A percentile compares a stretch with the other conserved stretches of the same genome.
Conservation (phyloP, 1,140 invertebrate genomes). For the Elysia chlorotica region DNA sequence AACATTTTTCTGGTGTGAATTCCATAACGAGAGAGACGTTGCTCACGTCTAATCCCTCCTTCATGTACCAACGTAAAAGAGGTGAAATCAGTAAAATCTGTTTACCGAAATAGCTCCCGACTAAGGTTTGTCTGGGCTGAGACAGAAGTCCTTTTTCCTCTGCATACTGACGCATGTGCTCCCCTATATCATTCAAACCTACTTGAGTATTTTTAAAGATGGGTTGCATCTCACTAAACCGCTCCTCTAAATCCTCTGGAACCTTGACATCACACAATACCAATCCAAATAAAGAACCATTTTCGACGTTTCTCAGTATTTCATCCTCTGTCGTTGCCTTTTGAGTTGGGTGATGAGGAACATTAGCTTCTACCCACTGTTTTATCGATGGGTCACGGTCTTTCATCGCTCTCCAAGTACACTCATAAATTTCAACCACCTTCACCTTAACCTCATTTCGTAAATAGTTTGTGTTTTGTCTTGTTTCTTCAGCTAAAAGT, state of each 20-base stretch:
- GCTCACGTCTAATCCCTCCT: constrained; percentile 30
- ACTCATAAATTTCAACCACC: constrained; percentile 7
- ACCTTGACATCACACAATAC: constrained; percentile 24
- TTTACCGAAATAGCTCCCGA: constrained; percentile 27
- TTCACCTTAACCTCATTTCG: background rate
- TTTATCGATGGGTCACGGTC: background rate
- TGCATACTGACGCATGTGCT: constrained; percentile 27
- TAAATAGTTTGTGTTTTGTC: background rate
- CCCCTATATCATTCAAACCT: constrained; percentile 24
- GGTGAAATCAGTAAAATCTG: constrained; percentile 33
- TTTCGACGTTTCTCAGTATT: constrained; percentile 1
- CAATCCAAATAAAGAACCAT: constrained; percentile 21
- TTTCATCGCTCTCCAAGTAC: background rate
- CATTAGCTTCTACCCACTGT: background rate
- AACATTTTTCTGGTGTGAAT: constrained; percentile 24
- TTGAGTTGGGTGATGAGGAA: background rate
- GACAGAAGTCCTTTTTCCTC: constrained; percentile 21
- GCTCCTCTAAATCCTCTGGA: constrained; percentile 19
- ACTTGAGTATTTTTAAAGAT: constrained; percentile 29
- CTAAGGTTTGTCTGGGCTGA: constrained; percentile 22
- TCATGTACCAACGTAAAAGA: constrained; percentile 33
- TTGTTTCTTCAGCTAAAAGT: background rate
- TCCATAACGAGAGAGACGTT: constrained; percentile 36
- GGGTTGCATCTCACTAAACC: constrained; percentile 29
- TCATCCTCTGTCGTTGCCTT: background rate